Conservation (phyloP, 2,113 vertebrate genomes). For the Dipodomys spectabilis region DNA sequence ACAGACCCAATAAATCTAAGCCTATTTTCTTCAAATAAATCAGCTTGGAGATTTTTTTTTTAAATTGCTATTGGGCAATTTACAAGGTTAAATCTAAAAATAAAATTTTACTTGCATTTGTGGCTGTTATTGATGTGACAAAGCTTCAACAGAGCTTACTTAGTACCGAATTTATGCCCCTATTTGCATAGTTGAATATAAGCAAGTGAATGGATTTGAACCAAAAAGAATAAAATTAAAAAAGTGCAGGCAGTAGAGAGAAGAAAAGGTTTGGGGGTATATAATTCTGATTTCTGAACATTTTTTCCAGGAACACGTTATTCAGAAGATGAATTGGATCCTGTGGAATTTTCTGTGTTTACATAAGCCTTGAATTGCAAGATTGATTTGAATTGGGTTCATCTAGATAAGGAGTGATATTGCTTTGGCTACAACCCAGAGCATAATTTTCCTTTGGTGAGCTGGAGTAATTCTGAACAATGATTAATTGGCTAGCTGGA, state of each 20-base stretch:
- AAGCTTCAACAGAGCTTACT: conserved; percentile 54
- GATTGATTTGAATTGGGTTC: conserved; percentile 45
- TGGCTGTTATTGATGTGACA: conserved; percentile 69
- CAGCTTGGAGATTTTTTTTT: conserved; percentile 40
- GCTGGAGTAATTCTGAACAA: background rate
- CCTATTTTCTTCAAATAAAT: conserved; percentile 77
- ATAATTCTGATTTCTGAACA: conserved; percentile 13
- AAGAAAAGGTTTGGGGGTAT: background rate
- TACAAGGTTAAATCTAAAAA: conserved; percentile 78
- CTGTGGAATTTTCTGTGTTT: background rate
- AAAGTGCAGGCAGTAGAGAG: background rate
- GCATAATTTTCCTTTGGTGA: conserved; percentile 60
- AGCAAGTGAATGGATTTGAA: conserved; percentile 38
- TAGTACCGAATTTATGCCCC: conserved; percentile 55
- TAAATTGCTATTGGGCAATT: conserved; percentile 71
- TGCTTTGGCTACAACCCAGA: background rate
- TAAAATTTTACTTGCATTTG: conserved; percentile 77
- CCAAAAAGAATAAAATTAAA: background rate
- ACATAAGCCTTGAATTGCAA: background rate
- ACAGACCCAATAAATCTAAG: conserved; percentile 69
- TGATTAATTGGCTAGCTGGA: conserved; percentile 68
- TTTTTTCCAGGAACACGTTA: background rate
- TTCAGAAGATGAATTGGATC: conserved; percentile 42
- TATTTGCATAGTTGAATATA: conserved; percentile 18
- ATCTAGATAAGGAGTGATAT: background rate